Conservation (phyloP, 2,888 invertebrate genomes). For the Conops quadrifasciatus region DNA sequence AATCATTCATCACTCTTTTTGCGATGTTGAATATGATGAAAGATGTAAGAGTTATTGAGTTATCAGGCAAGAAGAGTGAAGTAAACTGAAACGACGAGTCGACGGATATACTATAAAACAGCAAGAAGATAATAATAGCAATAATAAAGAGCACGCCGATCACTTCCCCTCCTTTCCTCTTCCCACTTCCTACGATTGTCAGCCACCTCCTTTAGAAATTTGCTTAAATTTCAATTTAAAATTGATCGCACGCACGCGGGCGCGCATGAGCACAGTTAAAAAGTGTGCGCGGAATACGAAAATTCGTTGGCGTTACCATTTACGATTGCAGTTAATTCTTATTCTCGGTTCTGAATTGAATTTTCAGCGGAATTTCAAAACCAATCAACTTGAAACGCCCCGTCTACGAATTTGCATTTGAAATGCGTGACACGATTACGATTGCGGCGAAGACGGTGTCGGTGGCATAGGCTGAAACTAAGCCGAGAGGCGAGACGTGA, state of each 20-base stretch:
- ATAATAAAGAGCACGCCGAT: no score
- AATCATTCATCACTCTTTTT: no score
- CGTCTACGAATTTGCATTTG: constrained; percentile 5
- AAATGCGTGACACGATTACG: constrained; percentile 3
- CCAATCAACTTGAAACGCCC: constrained; percentile 1
- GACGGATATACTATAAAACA: no score
- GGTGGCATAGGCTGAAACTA: not conserved
- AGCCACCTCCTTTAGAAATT: not conserved
- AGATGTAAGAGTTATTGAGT: no score
- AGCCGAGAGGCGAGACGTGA: not conserved
- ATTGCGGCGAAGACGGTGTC: not conserved
- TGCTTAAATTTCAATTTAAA: not conserved
- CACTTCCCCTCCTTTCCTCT: not conserved
- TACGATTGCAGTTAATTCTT: not conserved
- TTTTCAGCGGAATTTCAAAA: not conserved
- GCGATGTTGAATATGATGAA: no score
- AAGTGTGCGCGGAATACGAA: not conserved
- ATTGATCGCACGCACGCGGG: constrained; percentile 1
- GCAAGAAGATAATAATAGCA: no score
- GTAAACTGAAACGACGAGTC: no score
- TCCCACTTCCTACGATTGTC: not conserved
- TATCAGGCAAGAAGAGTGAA: no score
- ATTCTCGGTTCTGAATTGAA: not conserved
- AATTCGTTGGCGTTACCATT: not conserved
- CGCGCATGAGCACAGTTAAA: not conserved